Conservation (phyloP, 1,140 invertebrate genomes). For the Helicoverpa armigera region DNA sequence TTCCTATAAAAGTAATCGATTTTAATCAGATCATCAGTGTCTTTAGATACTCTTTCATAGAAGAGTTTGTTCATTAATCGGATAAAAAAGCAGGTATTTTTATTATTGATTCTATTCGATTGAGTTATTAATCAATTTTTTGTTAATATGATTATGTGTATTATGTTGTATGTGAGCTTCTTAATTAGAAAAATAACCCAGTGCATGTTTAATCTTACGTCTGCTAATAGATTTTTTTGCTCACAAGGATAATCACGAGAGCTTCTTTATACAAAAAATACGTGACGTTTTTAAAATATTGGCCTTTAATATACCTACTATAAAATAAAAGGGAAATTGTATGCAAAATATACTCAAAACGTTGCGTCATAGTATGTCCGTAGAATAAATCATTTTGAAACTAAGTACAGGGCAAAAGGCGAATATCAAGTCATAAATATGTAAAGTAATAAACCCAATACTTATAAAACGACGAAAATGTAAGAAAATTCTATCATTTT, state of each 20-base stretch:
- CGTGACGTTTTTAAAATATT: too few relatives aligned
- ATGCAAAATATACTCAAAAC: background rate
- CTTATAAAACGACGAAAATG: conserved; percentile 8
- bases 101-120: too few relatives aligned
- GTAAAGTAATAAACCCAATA: background rate
- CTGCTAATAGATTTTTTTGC: too few relatives aligned
- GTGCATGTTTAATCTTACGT: too few relatives aligned
- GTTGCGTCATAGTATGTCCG: background rate
- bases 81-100: conserved; percentile 6
- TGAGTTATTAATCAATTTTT: too few relatives aligned
- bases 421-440: background rate
- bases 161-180: too few relatives aligned
- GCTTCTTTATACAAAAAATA: too few relatives aligned
- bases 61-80: background rate
- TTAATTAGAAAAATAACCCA: too few relatives aligned
- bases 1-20: conserved; percentile 39
- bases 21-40: conserved; percentile 46
- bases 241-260: too few relatives aligned
- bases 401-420: background rate
- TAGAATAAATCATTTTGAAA: conserved; percentile 3
- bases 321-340: background rate
- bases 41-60: conserved; percentile 11
- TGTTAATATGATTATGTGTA: too few relatives aligned
- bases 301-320: background rate
- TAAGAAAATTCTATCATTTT: conserved; percentile 2